Evolutionary conservation across 2,888 invertebrate genomes (phyloP), one percentile per base, ranked within the genome.

Genomic region (Odontothrips loti): DNA sequence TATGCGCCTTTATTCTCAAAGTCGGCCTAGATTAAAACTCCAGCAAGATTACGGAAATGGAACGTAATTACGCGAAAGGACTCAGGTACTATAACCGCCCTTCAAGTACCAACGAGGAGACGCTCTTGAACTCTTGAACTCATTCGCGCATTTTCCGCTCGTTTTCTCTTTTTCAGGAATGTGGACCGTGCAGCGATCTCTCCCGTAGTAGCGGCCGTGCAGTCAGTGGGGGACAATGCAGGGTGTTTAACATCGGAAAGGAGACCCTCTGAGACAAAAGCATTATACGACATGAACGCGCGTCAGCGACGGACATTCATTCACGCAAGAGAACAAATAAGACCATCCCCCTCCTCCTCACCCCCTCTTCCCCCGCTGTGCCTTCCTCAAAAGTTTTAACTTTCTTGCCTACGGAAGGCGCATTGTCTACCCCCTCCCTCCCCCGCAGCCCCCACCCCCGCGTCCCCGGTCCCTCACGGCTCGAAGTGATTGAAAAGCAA

Each of bases 351-450:
- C 58, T 20, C 17, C 58, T 1, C 17, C 34, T 2, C 34, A 43
- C 58, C 20, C 58, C 58, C 58, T 4, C 34, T 43, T 43, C 34
- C 68, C 23, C 9, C 27, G 27, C 11, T 11, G 68, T 12, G 23
- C 68, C 68, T 75, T 75, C 27, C 68, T 75, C 68, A 75, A 75
- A 75, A 75, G 68, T 75, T 75, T 75, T 75, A 75, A 75, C 68
- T 75, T 75, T 75, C 68, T 75, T 23, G 68, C 23, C 58, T n/a
- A 15, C n/a, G 58, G 34, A 43, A 43, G 34, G 34, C 34, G 34
- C 58, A 58, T 58, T 58, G 58, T 58, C 27, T 75, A 75, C 58
- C 17, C 58, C 20, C 20, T 3, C 51, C 51, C 15, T 10, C 15
- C 58, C 15, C 58, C n/a, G 15, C 58, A 0, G 58, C 15, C 17